Evolutionary conservation across 2,797 vertebrate genomes (phyloP).

Genomic region (Mallotus villosus): DNA sequence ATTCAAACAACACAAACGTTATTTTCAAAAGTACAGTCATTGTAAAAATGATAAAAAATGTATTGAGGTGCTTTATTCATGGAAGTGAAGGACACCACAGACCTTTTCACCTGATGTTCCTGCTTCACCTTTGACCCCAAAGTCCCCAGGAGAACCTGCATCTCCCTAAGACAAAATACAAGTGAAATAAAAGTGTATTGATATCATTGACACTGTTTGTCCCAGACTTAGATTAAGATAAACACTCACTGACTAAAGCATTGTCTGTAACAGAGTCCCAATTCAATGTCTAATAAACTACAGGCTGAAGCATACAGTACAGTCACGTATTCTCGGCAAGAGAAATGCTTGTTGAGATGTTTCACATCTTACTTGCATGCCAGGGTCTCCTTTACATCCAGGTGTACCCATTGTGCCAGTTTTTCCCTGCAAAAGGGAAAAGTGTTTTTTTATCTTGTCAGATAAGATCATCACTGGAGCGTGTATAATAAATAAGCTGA

Average conservation of each 20-base stretch:
- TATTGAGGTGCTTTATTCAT: background rate
- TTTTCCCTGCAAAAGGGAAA: slow-evolving; percentile 29
- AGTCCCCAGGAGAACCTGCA: slow-evolving; percentile 29
- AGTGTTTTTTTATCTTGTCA: background rate
- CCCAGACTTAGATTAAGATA: too few relatives aligned
- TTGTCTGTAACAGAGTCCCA: too few relatives aligned
- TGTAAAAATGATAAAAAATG: background rate
- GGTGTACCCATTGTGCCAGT: slow-evolving; percentile 36
- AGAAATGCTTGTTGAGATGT: background rate
- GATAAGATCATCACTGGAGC: too few relatives aligned
- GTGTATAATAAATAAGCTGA: too few relatives aligned
- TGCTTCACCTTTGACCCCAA: slow-evolving; percentile 35
- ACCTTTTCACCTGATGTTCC: slow-evolving; percentile 47
- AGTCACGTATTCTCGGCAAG: background rate
- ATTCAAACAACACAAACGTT: background rate
- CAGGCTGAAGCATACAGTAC: background rate
- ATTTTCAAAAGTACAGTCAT: background rate
- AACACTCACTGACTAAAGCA: too few relatives aligned
- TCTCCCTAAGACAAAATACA: slow-evolving; percentile 31
- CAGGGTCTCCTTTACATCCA: slow-evolving; percentile 46
- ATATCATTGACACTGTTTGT: background rate
- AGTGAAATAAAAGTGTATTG: background rate
- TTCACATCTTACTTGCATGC: slow-evolving; percentile 34
- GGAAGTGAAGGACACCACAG: background rate
- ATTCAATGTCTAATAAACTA: too few relatives aligned